Evolutionary conservation across 2,888 invertebrate species (phyloP), one percentile per base, ranked within the genome.

Genomic region (Zygogramma bicolorata): DNA sequence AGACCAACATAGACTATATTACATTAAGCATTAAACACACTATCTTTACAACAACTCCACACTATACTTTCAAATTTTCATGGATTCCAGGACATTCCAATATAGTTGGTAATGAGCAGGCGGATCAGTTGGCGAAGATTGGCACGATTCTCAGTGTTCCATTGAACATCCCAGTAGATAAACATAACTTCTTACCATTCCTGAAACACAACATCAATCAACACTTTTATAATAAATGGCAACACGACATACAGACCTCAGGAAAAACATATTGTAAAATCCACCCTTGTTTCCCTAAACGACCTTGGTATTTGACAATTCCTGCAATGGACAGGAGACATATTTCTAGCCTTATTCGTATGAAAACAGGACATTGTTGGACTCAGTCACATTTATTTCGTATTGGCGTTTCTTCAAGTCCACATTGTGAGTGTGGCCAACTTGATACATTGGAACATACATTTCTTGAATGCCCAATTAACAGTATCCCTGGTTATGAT

Each of bases 311-410:
- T 10, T n/a, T 2, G 1, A 42, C 22, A 38, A 10, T 15, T 5
- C 5, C 40, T n/a, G 42, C 8, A 29, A 38, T 42, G 34, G 18
- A 20, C 15, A 31, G 68, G n/a, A 68, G 68, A 68, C 68, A 68
- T 13, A 65, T 69, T 38, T 57, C 69, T 3, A 63, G 29, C 3
- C 58, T 58, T 13, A 70, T 70, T 2, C 38, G 65, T n/a, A 70
- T 70, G 40, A 38, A 57, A 65, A 60, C 69, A 13, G 60, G 60
- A 57, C 70, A 69, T 18, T 69, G 69, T 22, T n/a, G 27, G 5
- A 60, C 18, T 13, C 1, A 15, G 3, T 13, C 10, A 29, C 59
- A 66, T 38, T 22, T 34, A n/a, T 25, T 20, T 59, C 60, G 40
- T 10, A 31, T 66, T 13, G n/a, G 40, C 1, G 53, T 13, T 13